Evolutionary conservation across 2,113 vertebrate species (phyloP).

Genomic region (Notarius lentiginosus): DNA sequence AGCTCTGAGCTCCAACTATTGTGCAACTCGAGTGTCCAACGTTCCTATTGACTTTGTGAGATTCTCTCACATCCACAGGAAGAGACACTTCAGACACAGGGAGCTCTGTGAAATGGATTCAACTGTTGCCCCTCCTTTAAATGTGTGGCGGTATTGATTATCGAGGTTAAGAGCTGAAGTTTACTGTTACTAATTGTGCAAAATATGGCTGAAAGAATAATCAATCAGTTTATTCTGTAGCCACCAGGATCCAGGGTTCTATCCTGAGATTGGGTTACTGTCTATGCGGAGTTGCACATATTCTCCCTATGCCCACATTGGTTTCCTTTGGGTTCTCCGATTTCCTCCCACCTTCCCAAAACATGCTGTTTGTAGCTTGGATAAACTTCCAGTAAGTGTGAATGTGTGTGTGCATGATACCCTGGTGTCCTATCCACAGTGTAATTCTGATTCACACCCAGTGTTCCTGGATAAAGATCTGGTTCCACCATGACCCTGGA

Average conservation of each 20-base stretch:
- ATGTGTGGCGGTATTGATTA: background rate
- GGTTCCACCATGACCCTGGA: background rate
- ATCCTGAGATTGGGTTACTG: background rate
- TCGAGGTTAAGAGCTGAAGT: background rate
- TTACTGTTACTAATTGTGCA: background rate
- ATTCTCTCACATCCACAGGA: constrained; percentile 30
- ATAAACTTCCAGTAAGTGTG: background rate
- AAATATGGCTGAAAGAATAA: background rate
- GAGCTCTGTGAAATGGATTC: background rate
- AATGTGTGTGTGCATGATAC: background rate
- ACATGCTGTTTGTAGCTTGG: background rate
- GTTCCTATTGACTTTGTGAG: constrained; percentile 35
- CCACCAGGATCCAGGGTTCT: background rate
- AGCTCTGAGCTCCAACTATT: constrained; percentile 51
- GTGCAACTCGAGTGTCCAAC: constrained; percentile 47
- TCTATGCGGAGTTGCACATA: background rate
- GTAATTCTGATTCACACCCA: background rate
- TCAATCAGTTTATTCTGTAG: too few species aligned
- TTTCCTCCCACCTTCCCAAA: too few species aligned
- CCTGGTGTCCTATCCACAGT: background rate
- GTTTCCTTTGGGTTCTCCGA: background rate
- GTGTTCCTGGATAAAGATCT: background rate
- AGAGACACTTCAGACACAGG: constrained; percentile 9
- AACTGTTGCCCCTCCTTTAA: background rate
- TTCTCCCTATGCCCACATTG: background rate